phyloP scores from a whole-genome alignment of 1,140 invertebrate species.

The Caenorhabditis inopinata region DNA sequence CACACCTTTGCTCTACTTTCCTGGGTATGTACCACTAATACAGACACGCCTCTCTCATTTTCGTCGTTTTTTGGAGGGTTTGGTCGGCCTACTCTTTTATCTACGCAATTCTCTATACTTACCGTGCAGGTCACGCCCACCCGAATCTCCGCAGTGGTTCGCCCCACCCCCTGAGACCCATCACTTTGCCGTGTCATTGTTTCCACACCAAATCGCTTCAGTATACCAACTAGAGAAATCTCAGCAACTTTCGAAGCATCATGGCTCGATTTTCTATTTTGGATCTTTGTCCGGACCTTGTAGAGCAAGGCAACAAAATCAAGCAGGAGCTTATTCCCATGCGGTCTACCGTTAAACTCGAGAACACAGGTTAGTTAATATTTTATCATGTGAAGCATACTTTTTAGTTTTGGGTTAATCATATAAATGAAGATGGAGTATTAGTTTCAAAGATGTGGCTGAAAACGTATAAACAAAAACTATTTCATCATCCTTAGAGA shows the following conservation, averaged over 20 bases:
- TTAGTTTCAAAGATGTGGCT: no score
- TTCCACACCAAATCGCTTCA: slow-evolving; percentile 30
- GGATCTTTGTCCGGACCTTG: slow-evolving; percentile 13
- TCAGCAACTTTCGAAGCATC: background rate
- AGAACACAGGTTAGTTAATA: background rate
- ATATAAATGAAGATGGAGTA: no score
- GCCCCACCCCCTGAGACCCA: background rate
- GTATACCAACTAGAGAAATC: slow-evolving; percentile 22
- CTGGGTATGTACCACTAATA: background rate
- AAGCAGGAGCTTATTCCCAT: background rate
- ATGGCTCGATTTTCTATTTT: slow-evolving; percentile 13
- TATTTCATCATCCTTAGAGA: no score
- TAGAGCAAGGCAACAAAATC: background rate
- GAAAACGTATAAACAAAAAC: no score
- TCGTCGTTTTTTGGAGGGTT: background rate
- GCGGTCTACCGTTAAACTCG: background rate
- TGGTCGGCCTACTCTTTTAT: background rate
- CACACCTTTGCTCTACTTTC: no score
- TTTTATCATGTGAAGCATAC: background rate
- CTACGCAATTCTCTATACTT: background rate
- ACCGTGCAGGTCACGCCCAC: background rate
- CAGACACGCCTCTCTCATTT: background rate
- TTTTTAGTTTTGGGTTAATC: no score
- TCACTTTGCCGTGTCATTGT: slow-evolving; percentile 26
- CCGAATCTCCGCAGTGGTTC: background rate